phyloP scores from a whole-genome alignment of 1,140 invertebrate species.

The Eciton burchellii region DNA sequence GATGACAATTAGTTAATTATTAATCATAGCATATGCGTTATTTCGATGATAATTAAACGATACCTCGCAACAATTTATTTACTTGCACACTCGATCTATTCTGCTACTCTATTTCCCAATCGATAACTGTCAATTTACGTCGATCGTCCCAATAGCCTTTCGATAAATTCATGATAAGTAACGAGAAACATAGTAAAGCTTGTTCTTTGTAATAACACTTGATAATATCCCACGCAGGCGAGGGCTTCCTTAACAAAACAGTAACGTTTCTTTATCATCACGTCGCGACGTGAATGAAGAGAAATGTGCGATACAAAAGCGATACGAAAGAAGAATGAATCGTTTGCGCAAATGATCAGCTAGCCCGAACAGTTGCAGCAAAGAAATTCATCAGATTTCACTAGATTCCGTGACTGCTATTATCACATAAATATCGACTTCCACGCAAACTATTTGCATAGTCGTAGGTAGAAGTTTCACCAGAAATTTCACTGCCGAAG shows the following conservation, averaged over 20 bases:
- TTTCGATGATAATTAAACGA: constrained; percentile 49
- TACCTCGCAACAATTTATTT: constrained; percentile 33
- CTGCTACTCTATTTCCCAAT: background rate
- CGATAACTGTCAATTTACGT: background rate
- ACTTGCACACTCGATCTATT: constrained; percentile 18
- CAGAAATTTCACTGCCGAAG: background rate
- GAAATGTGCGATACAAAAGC: background rate
- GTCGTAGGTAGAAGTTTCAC: constrained; percentile 13
- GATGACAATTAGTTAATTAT: constrained; percentile 60
- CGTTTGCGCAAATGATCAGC: background rate
- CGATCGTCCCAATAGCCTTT: background rate
- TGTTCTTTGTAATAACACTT: background rate
- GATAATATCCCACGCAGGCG: too few species aligned
- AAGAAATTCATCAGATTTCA: constrained; percentile 22
- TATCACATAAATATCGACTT: constrained; percentile 2
- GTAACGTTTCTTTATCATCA: background rate
- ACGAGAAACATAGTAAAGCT: background rate
- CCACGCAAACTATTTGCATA: constrained; percentile 14
- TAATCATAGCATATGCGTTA: constrained; percentile 52
- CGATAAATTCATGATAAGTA: constrained; percentile 13
- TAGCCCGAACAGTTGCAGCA: background rate
- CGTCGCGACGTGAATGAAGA: background rate
- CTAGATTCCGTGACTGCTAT: constrained; percentile 14
- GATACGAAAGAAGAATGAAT: background rate
- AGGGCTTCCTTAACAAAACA: background rate